phyloP scores from a whole-genome alignment of 2,888 invertebrate species.

The Luffia ferchaultella region DNA sequence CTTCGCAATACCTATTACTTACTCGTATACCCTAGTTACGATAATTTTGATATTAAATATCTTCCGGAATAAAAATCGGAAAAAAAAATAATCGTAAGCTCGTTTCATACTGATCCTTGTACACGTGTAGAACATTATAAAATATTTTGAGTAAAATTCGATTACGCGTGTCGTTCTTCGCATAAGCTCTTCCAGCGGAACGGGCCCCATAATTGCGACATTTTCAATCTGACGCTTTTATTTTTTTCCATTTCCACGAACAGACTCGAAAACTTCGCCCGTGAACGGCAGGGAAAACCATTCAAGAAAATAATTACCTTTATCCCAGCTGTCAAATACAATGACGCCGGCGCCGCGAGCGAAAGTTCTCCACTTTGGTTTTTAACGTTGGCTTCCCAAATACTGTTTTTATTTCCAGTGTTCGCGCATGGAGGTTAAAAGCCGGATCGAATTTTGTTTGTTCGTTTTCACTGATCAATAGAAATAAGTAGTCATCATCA shows the following conservation, averaged over 20 bases:
- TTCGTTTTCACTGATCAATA: too few relatives aligned
- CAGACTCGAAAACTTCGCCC: neutral
- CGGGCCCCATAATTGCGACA: conserved; percentile 23
- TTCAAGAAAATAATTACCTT: conserved; percentile 38
- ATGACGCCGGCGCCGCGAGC: conserved; percentile 2
- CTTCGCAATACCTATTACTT: too few relatives aligned
- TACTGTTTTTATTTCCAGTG: neutral
- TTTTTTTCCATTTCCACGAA: conserved; percentile 5
- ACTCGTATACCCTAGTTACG: too few relatives aligned
- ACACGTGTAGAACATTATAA: neutral
- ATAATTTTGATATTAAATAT: too few relatives aligned
- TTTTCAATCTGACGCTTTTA: conserved; percentile 10
- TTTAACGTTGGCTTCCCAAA: conserved; percentile 1
- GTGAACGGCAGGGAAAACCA: conserved; percentile 14
- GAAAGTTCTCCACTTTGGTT: conserved; percentile 14
- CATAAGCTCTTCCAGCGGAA: neutral
- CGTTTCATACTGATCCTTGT: neutral
- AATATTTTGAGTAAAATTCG: neutral
- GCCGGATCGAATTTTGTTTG: neutral
- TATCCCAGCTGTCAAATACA: conserved; percentile 32
- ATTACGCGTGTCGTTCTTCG: neutral
- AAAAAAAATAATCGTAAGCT: neutral
- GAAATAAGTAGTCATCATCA: too few relatives aligned
- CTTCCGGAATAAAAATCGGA: too few relatives aligned
- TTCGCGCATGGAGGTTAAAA: neutral